A percentile compares a stretch with the other conserved stretches of the same genome.
Conservation (phyloP, 2,797 vertebrate genomes). For the Rhinichthys osculus region DNA sequence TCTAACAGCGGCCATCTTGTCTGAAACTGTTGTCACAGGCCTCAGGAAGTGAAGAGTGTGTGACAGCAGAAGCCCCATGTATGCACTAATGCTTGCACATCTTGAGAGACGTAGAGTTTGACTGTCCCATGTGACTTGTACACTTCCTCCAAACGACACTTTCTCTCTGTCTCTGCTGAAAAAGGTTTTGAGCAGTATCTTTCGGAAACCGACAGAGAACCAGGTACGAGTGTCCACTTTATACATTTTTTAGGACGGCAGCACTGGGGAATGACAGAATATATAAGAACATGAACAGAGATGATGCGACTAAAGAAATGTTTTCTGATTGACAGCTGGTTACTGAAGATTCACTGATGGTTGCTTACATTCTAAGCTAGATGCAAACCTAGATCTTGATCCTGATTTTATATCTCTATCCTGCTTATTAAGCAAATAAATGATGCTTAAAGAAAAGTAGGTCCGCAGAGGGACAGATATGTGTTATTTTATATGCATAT, state of each 20-base stretch:
- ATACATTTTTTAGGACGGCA: neutral
- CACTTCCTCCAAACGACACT: conserved; percentile 60
- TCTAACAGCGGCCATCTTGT: conserved; percentile 51
- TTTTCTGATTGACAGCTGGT: neutral
- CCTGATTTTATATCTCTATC: neutral
- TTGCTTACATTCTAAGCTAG: neutral
- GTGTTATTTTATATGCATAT: neutral
- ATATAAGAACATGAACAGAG: neutral
- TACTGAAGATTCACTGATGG: neutral
- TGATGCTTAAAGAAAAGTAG: neutral
- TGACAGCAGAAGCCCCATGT: conserved; percentile 47
- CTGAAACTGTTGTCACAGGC: conserved; percentile 34
- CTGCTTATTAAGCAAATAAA: neutral
- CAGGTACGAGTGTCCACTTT: conserved; percentile 22
- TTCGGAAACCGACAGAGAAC: neutral
- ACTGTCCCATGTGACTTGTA: conserved; percentile 55
- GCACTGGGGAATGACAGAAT: neutral
- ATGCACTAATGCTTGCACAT: conserved; percentile 44
- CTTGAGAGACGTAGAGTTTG: conserved; percentile 39
- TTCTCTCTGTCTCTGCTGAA: conserved; percentile 33
- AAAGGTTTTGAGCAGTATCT: conserved; percentile 20
- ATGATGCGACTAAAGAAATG: neutral
- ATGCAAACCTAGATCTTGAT: neutral
- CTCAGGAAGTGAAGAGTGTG: conserved; percentile 60
- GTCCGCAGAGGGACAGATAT: neutral